Percentiles rank a stretch among this genome's conserved stretches.
Conservation (phyloP, 2,113 vertebrate species). For the Gasterosteus aculeatus region DNA sequence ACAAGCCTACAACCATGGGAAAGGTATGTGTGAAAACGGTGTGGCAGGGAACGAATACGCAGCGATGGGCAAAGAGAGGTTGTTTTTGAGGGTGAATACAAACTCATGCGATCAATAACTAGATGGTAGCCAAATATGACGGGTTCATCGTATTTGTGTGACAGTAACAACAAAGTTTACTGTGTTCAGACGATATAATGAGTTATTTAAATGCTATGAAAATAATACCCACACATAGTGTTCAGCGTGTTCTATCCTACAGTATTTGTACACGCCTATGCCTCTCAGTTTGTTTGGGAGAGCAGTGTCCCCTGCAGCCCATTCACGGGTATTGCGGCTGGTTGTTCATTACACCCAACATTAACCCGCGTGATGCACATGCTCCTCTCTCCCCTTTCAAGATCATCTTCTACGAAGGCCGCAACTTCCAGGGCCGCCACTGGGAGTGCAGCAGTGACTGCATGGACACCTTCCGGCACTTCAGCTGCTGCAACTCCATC, state of each 20-base stretch:
- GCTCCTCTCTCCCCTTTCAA: conserved; percentile 45
- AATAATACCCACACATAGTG: conserved; percentile 5
- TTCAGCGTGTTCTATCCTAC: background rate
- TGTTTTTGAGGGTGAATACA: background rate
- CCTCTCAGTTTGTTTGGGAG: conserved; percentile 48
- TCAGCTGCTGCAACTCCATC: conserved; percentile 81
- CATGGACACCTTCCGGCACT: conserved; percentile 79
- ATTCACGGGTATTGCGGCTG: conserved; percentile 10
- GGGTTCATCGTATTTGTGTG: conserved; percentile 4
- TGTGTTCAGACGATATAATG: background rate
- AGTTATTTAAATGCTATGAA: conserved; percentile 19
- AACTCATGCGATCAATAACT: conserved; percentile 2
- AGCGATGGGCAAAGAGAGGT: background rate
- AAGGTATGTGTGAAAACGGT: conserved; percentile 68
- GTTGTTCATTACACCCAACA: background rate
- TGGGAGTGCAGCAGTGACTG: conserved; percentile 81
- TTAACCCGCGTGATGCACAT: background rate
- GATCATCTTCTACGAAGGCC: conserved; percentile 82
- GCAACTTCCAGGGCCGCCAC: conserved; percentile 79
- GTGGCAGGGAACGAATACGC: background rate
- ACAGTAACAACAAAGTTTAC: conserved; percentile 16
- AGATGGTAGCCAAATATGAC: background rate
- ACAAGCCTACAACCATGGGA: conserved; percentile 76
- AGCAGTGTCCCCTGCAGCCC: conserved; percentile 66
- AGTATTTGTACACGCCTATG: too few species aligned